These are phyloP conservation scores for Neotragus pygmaeus DNA, from an alignment of 2,113 vertebrate genomes.

Conservation along the genomic window DNA sequence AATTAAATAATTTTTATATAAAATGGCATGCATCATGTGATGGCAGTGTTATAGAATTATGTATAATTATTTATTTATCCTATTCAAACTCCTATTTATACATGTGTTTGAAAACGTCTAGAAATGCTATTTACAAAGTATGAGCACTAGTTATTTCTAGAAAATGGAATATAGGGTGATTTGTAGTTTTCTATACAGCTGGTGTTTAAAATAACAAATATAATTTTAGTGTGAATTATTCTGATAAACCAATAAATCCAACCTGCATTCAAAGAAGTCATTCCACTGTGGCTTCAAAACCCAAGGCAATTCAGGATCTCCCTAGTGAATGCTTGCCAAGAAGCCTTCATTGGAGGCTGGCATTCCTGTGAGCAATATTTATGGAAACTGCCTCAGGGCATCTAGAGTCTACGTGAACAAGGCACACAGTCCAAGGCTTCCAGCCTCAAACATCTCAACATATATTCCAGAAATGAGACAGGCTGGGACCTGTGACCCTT, in stretches of 20 bases:
- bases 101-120: not conserved
- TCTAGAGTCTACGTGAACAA: not conserved
- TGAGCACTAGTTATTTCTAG: not conserved
- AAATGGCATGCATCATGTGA: not conserved
- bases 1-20: not conserved
- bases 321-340: not conserved
- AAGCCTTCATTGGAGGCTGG: not conserved
- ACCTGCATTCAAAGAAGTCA: not conserved
- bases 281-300: not conserved
- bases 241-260: not conserved
- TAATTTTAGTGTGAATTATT: not conserved
- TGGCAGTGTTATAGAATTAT: not conserved
- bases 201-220: not conserved
- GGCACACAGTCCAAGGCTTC: not conserved
- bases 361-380: not conserved
- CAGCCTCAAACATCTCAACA: not conserved
- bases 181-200: not conserved
- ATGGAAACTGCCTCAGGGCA: not conserved
- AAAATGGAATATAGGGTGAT: not conserved
- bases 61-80: not conserved
- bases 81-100: not conserved
- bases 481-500: not conserved
- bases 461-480: not conserved
- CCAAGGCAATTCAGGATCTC: not conserved
- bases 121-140: not conserved